Conservation (phyloP, 2,113 vertebrate species). For the Pedionomus torquatus region DNA sequence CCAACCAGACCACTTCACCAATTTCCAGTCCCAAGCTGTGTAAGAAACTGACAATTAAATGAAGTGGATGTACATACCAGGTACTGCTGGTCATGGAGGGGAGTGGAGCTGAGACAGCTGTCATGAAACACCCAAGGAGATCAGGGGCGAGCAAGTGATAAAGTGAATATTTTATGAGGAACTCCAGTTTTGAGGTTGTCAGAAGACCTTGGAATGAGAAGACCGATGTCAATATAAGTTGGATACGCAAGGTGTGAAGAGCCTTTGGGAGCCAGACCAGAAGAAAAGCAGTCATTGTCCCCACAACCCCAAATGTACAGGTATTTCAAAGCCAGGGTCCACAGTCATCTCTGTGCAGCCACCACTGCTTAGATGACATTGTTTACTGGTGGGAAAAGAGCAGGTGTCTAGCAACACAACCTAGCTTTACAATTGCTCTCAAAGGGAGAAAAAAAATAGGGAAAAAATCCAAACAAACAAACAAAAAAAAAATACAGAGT, state of each 20-base stretch:
- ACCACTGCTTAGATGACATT: neutral
- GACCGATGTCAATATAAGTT: neutral
- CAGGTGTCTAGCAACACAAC: neutral
- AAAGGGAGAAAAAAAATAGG: neutral
- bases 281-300: neutral
- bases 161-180: neutral
- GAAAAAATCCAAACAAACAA: neutral
- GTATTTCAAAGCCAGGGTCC: neutral
- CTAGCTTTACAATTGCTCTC: neutral
- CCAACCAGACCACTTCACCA: neutral
- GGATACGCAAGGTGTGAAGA: neutral
- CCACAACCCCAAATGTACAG: neutral
- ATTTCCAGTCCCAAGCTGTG: neutral
- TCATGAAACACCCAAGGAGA: neutral
- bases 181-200: neutral
- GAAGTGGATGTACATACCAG: rapidly evolving
- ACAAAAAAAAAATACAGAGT: neutral
- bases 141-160: neutral
- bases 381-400: neutral
- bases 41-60: neutral
- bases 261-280: neutral
- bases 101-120: neutral
- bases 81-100: neutral
- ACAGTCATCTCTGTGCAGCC: neutral
- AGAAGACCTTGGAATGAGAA: neutral